Base-by-base conservation (phyloP, 2,113 vertebrate genomes). In the Motacilla tschutschensis region DNA sequence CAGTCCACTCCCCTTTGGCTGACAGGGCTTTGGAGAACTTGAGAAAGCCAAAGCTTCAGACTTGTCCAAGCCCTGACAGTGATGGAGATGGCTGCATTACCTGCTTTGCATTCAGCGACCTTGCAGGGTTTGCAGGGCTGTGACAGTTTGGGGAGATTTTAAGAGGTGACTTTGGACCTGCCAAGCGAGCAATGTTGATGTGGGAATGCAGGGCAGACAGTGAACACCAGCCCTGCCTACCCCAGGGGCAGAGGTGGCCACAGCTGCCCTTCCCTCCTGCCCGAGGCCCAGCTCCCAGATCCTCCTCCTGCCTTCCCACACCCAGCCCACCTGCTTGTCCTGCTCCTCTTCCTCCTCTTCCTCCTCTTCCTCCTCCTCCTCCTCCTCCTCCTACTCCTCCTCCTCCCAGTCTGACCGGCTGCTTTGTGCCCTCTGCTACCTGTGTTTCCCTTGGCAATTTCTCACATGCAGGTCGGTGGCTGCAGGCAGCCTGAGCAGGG, bases 1-100 rank as follows among this genome's bases (percentile, higher is more conserved):
- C 83, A 89, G 51, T 62, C 66, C 43, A 17, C 79, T 86, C 79
- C 79, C 54, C 47, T 85, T 63, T n/a, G 63, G 46, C 74, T 92
- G 66, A 46, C 0, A 35, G 1, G 29, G 50, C 36, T 90, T 36
- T 57, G 46, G 40, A 1, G 1, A 50, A 54, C 51, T 31, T 43
- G 66, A 80, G 90, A 86, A 63, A 88, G 79, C 18, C 70, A 75
- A 41, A 0, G 0, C 69, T 80, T 57, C 44, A 85, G 62, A 17
- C 18, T 22, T 72, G 38, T 69, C 70, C 81, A 21, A 8, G 62
- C 67, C 55, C 60, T 89, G 85, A 86, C 75, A 66, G 63, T 51
- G 87, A 90, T 69, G 59, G 81, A 91, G 63, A 47, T 26, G 17
- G 50, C 59, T 89, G 59, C n/a, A 72, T 43, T 80, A 80, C 90